These are phyloP conservation scores for Buceros bicornis DNA, from an alignment of 2,797 vertebrate genomes.

Conservation along the genomic window DNA sequence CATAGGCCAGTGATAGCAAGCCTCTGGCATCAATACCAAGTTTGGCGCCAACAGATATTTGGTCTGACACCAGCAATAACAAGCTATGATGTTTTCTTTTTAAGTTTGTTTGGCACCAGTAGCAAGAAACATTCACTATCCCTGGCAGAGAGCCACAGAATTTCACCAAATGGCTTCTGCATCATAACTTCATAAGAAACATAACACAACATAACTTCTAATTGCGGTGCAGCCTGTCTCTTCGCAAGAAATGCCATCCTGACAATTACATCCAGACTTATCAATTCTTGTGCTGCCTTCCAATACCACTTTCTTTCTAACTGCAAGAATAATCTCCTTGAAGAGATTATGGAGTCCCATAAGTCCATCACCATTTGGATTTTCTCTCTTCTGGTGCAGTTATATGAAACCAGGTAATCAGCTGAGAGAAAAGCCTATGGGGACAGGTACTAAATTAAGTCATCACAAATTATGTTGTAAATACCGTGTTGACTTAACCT, in stretches of 20 bases:
- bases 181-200: conserved; percentile 52
- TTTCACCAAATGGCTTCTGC: conserved; percentile 62
- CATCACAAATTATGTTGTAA: conserved; percentile 19
- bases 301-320: neutral
- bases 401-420: neutral
- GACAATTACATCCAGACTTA: neutral
- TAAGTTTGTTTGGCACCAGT: conserved; percentile 64
- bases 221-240: neutral
- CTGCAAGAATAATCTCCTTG: neutral
- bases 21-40: conserved; percentile 66
- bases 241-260: neutral
- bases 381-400: neutral
- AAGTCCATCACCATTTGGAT: neutral
- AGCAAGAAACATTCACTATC: conserved; percentile 56
- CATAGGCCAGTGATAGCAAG: conserved; percentile 69
- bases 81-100: conserved; percentile 68
- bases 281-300: conserved; percentile 9
- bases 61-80: conserved; percentile 69
- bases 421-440: conserved; percentile 8
- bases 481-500: conserved; percentile 39
- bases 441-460: conserved; percentile 40
- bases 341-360: neutral
- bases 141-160: conserved; percentile 52
- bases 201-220: conserved; percentile 11
- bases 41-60: conserved; percentile 64